These are phyloP conservation scores for Aleiodes leptofemur DNA, from an alignment of 2,888 invertebrate genomes.

Conservation along the genomic window DNA sequence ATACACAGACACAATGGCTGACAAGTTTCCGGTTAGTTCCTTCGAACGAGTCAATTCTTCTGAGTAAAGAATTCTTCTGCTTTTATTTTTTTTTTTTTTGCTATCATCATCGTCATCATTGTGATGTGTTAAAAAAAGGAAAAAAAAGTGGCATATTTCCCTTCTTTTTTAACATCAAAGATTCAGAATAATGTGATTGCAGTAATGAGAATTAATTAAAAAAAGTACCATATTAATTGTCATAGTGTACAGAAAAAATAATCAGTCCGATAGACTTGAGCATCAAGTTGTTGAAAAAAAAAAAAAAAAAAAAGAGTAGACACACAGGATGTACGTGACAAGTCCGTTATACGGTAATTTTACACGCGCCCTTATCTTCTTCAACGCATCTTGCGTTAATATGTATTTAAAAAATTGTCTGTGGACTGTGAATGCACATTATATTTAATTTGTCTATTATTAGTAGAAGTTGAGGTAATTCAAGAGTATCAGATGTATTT, in stretches of 20 bases:
- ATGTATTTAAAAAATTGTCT: conserved; percentile 7
- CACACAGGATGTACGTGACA: conserved; percentile 23
- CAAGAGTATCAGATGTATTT: background rate
- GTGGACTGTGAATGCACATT: conserved; percentile 8
- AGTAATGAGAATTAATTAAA: conserved; percentile 17
- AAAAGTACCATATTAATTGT: conserved; percentile 9
- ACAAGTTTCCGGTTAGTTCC: too few species aligned
- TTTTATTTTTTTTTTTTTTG: too few species aligned
- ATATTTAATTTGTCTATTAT: conserved; percentile 16
- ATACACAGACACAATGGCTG: too few species aligned
- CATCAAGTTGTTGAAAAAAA: background rate
- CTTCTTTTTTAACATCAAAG: too few species aligned
- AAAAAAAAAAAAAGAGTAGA: too few species aligned
- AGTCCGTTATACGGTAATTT: conserved; percentile 24
- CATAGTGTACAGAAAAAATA: background rate
- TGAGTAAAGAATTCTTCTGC: too few species aligned
- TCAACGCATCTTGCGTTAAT: background rate
- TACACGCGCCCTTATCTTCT: conserved; percentile 16
- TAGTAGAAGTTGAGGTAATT: background rate
- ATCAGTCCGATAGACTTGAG: conserved; percentile 24
- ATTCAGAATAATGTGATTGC: background rate
- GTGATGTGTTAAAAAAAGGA: too few species aligned
- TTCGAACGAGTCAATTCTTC: too few species aligned
- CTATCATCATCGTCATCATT: too few species aligned
- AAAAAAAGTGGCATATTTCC: too few species aligned